phyloP scores from a whole-genome alignment of 2,888 invertebrate species.

The Drosophila picticornis region DNA sequence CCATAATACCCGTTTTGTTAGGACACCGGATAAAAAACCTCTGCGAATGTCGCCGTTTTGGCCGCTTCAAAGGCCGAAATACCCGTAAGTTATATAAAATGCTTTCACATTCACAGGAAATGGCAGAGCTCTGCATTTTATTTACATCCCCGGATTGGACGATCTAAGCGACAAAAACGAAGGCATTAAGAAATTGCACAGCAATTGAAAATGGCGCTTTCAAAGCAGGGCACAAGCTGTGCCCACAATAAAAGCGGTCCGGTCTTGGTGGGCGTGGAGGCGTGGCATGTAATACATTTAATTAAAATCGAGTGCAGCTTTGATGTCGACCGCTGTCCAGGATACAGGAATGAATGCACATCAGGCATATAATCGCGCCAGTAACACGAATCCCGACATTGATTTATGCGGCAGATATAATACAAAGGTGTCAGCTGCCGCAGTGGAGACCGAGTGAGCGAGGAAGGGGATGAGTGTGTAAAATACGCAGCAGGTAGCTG shows the following conservation, averaged over 20 bases:
- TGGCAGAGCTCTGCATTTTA: conserved; percentile 72
- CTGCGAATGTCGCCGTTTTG: conserved; percentile 38
- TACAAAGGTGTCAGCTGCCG: conserved; percentile 53
- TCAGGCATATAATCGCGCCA: conserved; percentile 29
- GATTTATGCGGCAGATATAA: conserved; percentile 65
- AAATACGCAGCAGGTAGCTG: conserved; percentile 41
- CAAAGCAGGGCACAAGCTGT: conserved; percentile 41
- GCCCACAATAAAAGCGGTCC: not conserved
- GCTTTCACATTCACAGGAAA: conserved; percentile 71
- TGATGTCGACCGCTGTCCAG: conserved; percentile 58
- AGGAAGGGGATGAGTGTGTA: not conserved
- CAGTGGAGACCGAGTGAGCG: no score
- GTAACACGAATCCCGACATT: conserved; percentile 56
- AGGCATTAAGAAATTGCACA: conserved; percentile 76
- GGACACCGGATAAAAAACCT: not conserved
- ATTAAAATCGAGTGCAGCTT: conserved; percentile 74
- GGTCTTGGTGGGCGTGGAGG: not conserved
- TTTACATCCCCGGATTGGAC: conserved; percentile 63
- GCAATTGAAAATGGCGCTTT: conserved; percentile 68
- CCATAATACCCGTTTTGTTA: not conserved
- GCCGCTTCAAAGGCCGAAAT: conserved; percentile 68
- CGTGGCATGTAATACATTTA: conserved; percentile 62
- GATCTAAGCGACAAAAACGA: conserved; percentile 41
- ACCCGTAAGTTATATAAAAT: conserved; percentile 67
- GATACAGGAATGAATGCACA: conserved; percentile 36